Conservation (phyloP, 1,140 invertebrate genomes). For the Trichoplusia ni region DNA sequence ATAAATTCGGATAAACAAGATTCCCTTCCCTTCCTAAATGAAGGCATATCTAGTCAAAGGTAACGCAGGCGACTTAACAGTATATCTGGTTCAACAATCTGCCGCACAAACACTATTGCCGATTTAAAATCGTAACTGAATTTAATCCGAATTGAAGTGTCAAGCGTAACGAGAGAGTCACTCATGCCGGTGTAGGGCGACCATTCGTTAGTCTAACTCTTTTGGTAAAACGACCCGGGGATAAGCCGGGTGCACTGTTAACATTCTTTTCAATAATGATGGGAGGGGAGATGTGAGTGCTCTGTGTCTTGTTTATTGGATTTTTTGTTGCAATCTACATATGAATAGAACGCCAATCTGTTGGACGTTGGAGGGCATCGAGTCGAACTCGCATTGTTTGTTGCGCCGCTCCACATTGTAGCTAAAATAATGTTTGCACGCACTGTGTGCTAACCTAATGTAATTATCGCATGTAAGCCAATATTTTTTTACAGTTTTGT, state of each 20-base stretch:
- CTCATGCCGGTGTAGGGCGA: slow-evolving; percentile 56
- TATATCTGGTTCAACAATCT: slow-evolving; percentile 18
- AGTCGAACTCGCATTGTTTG: slow-evolving; percentile 50
- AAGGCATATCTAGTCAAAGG: slow-evolving; percentile 11
- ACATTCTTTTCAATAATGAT: slow-evolving; percentile 81
- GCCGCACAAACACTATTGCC: slow-evolving; percentile 38
- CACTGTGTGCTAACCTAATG: slow-evolving; percentile 16
- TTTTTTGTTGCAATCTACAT: slow-evolving; percentile 81
- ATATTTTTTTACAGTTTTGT: slow-evolving; percentile 16
- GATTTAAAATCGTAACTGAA: slow-evolving; percentile 70
- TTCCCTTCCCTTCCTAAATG: no score
- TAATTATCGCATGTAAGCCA: slow-evolving; percentile 28
- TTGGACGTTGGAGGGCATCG: slow-evolving; percentile 54
- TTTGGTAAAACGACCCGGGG: slow-evolving; percentile 78
- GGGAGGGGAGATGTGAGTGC: slow-evolving; percentile 64
- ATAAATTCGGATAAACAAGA: no score
- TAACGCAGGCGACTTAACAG: neutral
- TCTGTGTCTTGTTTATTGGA: slow-evolving; percentile 80
- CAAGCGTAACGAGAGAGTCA: slow-evolving; percentile 69
- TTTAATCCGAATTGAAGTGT: slow-evolving; percentile 77
- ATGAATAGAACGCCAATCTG: slow-evolving; percentile 77
- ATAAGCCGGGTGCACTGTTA: slow-evolving; percentile 76
- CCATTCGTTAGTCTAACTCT: slow-evolving; percentile 80
- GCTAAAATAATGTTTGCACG: slow-evolving; percentile 42
- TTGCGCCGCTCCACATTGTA: slow-evolving; percentile 38